Conservation (phyloP, 1,140 invertebrate genomes). For the Trichonephila clavata region DNA sequence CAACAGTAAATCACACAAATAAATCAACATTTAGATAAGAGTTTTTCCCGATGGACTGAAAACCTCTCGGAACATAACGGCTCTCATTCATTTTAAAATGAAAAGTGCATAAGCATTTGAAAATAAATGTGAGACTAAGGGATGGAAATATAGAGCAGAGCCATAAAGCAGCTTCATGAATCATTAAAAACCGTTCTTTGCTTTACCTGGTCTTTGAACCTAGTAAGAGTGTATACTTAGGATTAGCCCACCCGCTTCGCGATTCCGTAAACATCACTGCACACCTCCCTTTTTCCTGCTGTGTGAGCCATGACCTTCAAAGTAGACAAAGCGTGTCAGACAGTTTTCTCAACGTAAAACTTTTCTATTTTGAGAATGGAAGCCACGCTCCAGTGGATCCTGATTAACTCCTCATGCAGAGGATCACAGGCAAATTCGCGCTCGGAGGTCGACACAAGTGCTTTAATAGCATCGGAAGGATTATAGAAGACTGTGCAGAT, state of each 20-base stretch:
- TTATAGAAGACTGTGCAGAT: too few species aligned
- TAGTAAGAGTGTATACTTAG: background rate
- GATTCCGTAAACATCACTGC: background rate
- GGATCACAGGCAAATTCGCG: too few species aligned
- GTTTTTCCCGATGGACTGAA: background rate
- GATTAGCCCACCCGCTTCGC: background rate
- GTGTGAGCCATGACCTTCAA: constrained; percentile 21
- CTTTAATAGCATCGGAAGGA: too few species aligned
- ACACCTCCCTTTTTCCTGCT: background rate
- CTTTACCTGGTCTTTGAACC: constrained; percentile 41
- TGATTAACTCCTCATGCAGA: too few species aligned
- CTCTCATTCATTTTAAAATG: background rate
- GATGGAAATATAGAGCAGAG: background rate
- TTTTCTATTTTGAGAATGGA: constrained; percentile 43
- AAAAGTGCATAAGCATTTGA: background rate
- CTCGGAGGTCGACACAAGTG: too few species aligned
- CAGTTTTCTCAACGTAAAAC: background rate
- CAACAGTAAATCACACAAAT: background rate
- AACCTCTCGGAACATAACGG: background rate
- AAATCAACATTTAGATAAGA: background rate
- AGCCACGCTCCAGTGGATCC: background rate
- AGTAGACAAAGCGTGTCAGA: constrained; percentile 12
- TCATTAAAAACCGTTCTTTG: background rate
- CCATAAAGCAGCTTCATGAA: background rate
- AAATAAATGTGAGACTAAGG: background rate